Percentiles rank a stretch among this genome's conserved stretches.
These are phyloP conservation scores for Perca flavescens DNA, from an alignment of 2,113 vertebrate genomes.

Conservation along the genomic window DNA sequence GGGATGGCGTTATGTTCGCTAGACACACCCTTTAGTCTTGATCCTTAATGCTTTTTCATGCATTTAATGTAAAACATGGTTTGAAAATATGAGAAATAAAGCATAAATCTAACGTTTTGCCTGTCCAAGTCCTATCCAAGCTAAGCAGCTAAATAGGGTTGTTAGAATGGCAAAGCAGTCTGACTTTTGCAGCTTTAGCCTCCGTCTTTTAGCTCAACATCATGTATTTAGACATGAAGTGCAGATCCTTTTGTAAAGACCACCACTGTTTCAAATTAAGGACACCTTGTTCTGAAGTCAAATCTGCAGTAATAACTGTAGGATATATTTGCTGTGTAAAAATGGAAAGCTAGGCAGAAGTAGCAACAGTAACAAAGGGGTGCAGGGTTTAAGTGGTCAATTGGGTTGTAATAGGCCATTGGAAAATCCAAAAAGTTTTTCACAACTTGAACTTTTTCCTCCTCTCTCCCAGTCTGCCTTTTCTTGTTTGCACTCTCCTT, in stretches of 20 bases:
- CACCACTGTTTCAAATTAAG: background rate
- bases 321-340: background rate
- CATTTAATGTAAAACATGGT: background rate
- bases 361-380: conserved; percentile 13
- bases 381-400: conserved; percentile 11
- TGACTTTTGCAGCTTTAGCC: background rate
- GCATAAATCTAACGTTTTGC: background rate
- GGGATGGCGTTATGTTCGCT: no score
- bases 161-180: background rate
- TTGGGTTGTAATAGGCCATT: conserved; percentile 37
- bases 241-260: background rate
- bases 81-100: background rate
- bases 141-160: background rate
- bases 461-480: background rate
- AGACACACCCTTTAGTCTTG: no score
- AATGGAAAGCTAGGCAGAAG: conserved; percentile 15
- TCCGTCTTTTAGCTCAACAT: background rate
- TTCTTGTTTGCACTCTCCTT: conserved; percentile 27
- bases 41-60: no score
- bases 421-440: conserved; percentile 34
- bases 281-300: background rate
- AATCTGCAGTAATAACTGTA: conserved; percentile 6
- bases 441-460: conserved; percentile 27
- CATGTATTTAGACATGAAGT: background rate
- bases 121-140: background rate